Evolutionary conservation across 2,888 invertebrate species (phyloP).

Genomic region (Chymomyza fuscimana): DNA sequence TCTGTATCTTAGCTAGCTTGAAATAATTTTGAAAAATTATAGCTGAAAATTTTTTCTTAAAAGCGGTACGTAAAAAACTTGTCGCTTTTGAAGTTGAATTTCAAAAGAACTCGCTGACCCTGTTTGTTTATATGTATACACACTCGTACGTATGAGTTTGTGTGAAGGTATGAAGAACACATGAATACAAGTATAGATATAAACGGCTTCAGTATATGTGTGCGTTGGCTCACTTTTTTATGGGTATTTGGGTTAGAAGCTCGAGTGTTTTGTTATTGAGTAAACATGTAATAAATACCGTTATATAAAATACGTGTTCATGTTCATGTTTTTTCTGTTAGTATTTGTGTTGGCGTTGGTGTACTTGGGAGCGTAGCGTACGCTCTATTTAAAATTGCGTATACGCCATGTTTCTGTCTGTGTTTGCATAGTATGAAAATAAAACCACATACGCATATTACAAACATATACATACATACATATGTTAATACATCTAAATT

Average conservation of each 20-base stretch:
- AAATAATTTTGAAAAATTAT: constrained; percentile 35
- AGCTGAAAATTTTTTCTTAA: neutral
- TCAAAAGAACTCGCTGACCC: constrained; percentile 3
- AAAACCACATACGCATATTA: constrained; percentile 33
- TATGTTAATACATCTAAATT: no score
- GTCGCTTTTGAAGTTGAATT: neutral
- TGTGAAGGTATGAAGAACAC: neutral
- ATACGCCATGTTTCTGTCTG: constrained; percentile 28
- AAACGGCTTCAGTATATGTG: neutral
- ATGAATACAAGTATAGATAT: neutral
- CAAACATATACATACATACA: neutral
- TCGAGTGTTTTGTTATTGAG: constrained; percentile 67
- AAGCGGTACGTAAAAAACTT: neutral
- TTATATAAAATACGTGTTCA: constrained; percentile 64
- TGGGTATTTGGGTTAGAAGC: constrained; percentile 68
- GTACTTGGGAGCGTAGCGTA: neutral
- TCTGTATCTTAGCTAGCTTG: constrained; percentile 15
- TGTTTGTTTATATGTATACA: neutral
- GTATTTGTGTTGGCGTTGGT: neutral
- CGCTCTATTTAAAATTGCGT: neutral
- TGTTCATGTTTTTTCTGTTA: constrained; percentile 32
- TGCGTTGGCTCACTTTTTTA: constrained; percentile 54
- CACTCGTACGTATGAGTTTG: neutral
- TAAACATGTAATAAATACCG: constrained; percentile 68
- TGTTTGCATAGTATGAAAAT: constrained; percentile 52